These are phyloP conservation scores for Acanthococcus lagerstroemiae DNA, from an alignment of 2,888 invertebrate genomes.

Conservation along the genomic window DNA sequence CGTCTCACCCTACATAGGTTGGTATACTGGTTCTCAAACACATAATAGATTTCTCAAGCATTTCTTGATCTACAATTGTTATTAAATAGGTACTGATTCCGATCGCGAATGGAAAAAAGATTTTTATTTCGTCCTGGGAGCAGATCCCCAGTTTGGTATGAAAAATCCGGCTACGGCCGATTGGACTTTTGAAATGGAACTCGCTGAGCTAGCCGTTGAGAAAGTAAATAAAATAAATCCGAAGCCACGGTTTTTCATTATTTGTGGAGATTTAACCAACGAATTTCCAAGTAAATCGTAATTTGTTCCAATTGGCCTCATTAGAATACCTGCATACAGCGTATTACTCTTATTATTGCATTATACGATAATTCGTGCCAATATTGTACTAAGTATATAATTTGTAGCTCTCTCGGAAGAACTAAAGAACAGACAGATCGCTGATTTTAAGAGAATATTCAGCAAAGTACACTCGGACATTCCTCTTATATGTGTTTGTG, in stretches of 20 bases:
- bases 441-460: constrained; percentile 42
- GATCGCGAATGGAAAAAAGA: constrained; percentile 42
- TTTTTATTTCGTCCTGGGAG: constrained; percentile 45
- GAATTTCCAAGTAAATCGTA: constrained; percentile 42
- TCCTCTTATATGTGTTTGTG: constrained; percentile 46
- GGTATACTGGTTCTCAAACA: no score
- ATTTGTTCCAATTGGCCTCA: neutral
- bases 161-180: constrained; percentile 34
- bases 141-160: constrained; percentile 45
- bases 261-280: constrained; percentile 47
- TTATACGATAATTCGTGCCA: neutral
- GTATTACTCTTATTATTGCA: neutral
- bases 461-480: constrained; percentile 42
- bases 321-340: neutral
- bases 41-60: no score
- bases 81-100: neutral
- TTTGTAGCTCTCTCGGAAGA: constrained; percentile 24
- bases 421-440: constrained; percentile 41
- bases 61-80: neutral
- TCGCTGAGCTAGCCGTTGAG: constrained; percentile 41
- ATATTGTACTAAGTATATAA: neutral
- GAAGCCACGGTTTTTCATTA: constrained; percentile 44
- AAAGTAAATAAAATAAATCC: constrained; percentile 44
- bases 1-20: neutral
- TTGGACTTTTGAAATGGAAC: constrained; percentile 44